Conservation (phyloP, 2,113 vertebrate genomes). For the Probosciger aterrimus region DNA sequence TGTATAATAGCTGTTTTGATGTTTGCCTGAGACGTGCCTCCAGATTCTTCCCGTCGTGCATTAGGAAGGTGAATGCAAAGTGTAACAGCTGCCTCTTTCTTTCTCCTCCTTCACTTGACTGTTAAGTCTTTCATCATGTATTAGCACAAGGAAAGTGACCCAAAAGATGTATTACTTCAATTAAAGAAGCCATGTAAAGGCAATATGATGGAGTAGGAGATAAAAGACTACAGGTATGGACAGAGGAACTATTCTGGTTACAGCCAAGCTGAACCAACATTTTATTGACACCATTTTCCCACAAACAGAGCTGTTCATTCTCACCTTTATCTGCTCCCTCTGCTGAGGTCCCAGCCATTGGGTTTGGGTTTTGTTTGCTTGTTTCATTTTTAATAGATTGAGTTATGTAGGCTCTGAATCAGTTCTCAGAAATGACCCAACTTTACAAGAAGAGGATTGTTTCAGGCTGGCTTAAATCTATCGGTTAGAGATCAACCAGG, state of each 20-base stretch:
- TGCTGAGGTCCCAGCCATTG: neutral
- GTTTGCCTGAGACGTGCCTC: neutral
- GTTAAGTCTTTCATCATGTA: neutral
- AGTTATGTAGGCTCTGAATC: neutral
- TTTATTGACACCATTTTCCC: neutral
- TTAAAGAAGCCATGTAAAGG: neutral
- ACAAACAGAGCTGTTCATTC: neutral
- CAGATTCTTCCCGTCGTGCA: neutral
- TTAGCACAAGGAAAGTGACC: neutral
- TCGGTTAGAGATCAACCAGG: neutral
- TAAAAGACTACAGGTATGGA: neutral
- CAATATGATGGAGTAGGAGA: neutral
- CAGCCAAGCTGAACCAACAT: neutral
- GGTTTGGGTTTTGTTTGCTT: neutral
- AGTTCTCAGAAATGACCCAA: neutral
- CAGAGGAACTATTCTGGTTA: neutral
- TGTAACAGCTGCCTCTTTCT: neutral
- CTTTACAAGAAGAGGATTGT: neutral
- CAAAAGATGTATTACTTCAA: neutral
- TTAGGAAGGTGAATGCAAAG: slow-evolving; percentile 6
- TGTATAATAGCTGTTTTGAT: slow-evolving; percentile 39
- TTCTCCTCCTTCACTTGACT: neutral
- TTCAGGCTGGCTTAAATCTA: neutral
- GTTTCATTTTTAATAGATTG: neutral
- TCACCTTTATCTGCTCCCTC: neutral